A percentile compares a stretch with the other conserved stretches of the same genome.
phyloP scores from a whole-genome alignment of 2,888 invertebrate genomes.

The Hipparchia semele region DNA sequence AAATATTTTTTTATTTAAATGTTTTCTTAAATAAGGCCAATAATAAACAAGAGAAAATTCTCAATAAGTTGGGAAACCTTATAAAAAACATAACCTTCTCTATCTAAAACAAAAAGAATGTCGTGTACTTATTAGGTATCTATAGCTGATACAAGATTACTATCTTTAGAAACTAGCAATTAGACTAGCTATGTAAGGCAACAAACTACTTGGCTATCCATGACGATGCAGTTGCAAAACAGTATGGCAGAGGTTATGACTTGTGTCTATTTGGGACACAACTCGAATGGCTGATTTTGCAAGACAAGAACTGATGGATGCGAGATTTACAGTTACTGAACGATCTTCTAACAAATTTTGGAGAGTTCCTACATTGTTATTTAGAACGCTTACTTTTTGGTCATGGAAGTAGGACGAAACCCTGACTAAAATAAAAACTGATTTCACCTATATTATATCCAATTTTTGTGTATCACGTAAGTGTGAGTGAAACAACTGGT shows the following conservation, averaged over 20 bases:
- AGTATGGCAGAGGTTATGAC: conserved; percentile 30
- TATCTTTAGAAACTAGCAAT: conserved; percentile 11
- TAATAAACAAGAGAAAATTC: background rate
- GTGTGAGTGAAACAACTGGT: too few relatives aligned
- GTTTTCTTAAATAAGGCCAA: too few relatives aligned
- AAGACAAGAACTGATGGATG: conserved; percentile 6
- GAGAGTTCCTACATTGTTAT: too few relatives aligned
- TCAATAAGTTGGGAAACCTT: too few relatives aligned
- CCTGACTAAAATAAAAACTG: too few relatives aligned
- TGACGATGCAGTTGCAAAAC: conserved; percentile 23
- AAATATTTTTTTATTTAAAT: too few relatives aligned
- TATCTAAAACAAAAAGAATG: background rate
- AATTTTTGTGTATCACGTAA: too few relatives aligned
- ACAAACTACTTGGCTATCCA: conserved; percentile 6
- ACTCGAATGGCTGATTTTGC: conserved; percentile 14
- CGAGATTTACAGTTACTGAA: conserved; percentile 2
- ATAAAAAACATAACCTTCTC: background rate
- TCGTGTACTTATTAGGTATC: conserved; percentile 1
- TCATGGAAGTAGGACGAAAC: too few relatives aligned
- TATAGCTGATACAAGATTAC: conserved; percentile 9
- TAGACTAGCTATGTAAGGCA: conserved; percentile 14
- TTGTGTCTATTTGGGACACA: conserved; percentile 37
- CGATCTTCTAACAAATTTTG: background rate
- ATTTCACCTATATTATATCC: too few relatives aligned
- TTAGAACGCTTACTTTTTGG: too few relatives aligned